Percentiles rank a stretch among this genome's conserved stretches.
Conservation (phyloP, 2,113 vertebrate genomes). For the Suricata suricatta region DNA sequence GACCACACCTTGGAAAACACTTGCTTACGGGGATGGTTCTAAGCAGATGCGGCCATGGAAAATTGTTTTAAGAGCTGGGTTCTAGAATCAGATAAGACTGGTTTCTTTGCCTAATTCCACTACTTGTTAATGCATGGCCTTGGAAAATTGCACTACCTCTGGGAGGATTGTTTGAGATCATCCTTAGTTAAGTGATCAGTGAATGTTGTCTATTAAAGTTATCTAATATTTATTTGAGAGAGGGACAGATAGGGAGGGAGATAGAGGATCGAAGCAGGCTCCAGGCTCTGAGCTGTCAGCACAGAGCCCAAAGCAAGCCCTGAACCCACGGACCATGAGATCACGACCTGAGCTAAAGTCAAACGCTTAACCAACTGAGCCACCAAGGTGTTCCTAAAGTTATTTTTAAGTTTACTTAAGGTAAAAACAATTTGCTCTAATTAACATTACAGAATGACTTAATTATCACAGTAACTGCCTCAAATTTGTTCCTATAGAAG, state of each 20-base stretch:
- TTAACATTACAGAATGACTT: not conserved
- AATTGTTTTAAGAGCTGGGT: not conserved
- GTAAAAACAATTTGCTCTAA: not conserved
- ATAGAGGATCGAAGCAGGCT: too few species aligned
- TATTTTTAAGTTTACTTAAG: conserved; percentile 12
- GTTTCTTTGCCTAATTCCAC: not conserved
- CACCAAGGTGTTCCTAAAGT: not conserved
- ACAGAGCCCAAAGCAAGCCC: too few species aligned
- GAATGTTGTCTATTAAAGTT: not conserved
- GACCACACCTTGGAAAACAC: not conserved
- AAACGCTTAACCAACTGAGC: too few species aligned
- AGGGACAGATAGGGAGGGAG: too few species aligned
- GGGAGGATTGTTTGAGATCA: not conserved
- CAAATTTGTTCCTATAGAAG: not conserved
- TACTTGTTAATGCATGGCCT: not conserved
- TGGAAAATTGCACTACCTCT: not conserved
- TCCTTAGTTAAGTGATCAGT: not conserved
- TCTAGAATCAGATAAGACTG: not conserved
- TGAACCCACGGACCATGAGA: too few species aligned
- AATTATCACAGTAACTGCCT: not conserved
- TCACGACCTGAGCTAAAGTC: too few species aligned
- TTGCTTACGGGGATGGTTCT: not conserved
- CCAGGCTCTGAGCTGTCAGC: too few species aligned
- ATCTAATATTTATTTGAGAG: too few species aligned
- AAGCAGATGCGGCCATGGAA: not conserved